Base-by-base conservation (phyloP, 1,140 invertebrate genomes). In the Drosophila gunungcola region DNA sequence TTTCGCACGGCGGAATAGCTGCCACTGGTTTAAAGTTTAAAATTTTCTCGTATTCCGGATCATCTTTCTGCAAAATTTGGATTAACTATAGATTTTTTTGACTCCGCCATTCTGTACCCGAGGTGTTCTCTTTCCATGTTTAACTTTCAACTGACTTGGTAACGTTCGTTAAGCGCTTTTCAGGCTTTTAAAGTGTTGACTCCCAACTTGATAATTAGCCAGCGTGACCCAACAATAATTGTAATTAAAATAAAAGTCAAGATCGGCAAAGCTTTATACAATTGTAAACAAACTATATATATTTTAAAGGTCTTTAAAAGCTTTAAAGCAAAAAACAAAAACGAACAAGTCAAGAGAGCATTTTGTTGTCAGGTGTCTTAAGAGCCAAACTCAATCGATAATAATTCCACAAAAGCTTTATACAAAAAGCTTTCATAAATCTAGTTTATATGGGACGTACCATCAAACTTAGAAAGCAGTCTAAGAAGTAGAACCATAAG, bases 21-120 rank as follows among this genome's bases (percentile, higher is more conserved):
- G 85, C 84, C 3, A 78, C 80, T 1, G 90, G 73, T 5, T 75
- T 83, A 27, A 91, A 90, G 16, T 43, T 80, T 3, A 79, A 12
- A 2, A 91, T 57, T 36, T 80, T 75, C 36, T 57, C 68, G 67
- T 93, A 89, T 3, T 91, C 58, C 6, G 92, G 92, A n/a, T 91
- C 82, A 42, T 91, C 78, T 39, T 92, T 85, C 10, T 85, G 79
- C 3, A 94, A 68, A 21, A 93, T 91, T 91, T n/a, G 83, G 88
- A 58, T 91, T 91, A 0, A 53, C 25, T 21, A 91, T 73, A 12
- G 29, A 27, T 7, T 13, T 9, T 1, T 3, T 82, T 12, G 32
- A 1, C 12, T 6, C 12, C 6, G 38, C 7, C 51, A 48, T 36
- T 42, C 1, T 41, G 12, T 45, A 12, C 34, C 25, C 60, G 54